A percentile compares a stretch with the other conserved stretches of the same genome.
Evolutionary conservation across 2,888 invertebrate species (phyloP).

Genomic region (Dasypogon diadema): DNA sequence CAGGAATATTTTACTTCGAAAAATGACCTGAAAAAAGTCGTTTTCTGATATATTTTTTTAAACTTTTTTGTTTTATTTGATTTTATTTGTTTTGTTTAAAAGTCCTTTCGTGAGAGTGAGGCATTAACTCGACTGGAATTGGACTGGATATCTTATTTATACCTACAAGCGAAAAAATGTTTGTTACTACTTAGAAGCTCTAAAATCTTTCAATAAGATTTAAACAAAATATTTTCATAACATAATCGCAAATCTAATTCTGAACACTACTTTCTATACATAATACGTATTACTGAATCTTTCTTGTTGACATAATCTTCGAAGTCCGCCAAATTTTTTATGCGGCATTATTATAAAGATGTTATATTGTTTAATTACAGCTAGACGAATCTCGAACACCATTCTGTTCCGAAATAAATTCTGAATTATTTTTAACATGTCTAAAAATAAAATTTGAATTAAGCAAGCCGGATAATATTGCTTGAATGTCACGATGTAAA

Average conservation of each 20-base stretch:
- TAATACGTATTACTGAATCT: too few species aligned
- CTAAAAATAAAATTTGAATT: conserved; percentile 30
- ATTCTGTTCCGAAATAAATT: conserved; percentile 19
- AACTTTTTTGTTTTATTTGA: not conserved
- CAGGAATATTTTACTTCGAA: conserved; percentile 1
- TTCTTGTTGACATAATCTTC: too few species aligned
- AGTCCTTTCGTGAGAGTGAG: not conserved
- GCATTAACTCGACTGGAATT: not conserved
- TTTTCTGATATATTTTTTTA: not conserved
- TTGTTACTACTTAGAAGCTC: too few species aligned
- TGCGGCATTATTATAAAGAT: too few species aligned
- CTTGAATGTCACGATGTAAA: conserved; percentile 44
- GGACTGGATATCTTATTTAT: too few species aligned
- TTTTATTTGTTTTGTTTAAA: not conserved
- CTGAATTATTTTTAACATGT: conserved; percentile 14
- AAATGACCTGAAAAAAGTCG: not conserved
- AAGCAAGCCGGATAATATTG: conserved; percentile 13
- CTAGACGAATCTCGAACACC: too few species aligned
- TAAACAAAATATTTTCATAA: too few species aligned
- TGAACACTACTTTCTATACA: not conserved
- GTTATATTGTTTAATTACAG: too few species aligned
- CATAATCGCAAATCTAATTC: too few species aligned
- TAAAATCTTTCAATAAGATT: too few species aligned
- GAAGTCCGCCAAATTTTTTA: too few species aligned
- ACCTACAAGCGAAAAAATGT: too few species aligned